These are phyloP conservation scores for Enteromius afrohamiltoni DNA, from an alignment of 2,797 vertebrate genomes.

Conservation along the genomic window DNA sequence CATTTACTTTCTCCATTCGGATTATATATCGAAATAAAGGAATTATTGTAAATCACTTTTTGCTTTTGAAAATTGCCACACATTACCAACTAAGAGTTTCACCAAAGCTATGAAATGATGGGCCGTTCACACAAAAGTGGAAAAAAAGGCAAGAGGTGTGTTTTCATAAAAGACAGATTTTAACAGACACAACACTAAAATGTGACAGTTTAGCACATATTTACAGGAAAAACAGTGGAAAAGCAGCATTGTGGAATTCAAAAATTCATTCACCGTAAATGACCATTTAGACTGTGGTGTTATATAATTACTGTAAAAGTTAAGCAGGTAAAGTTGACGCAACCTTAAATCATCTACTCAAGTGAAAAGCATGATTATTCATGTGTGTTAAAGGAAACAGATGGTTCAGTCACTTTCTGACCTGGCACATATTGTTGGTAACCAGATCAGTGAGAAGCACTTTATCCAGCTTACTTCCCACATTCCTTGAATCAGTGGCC, in stretches of 20 bases:
- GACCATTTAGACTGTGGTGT: neutral
- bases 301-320: neutral
- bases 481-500: conserved; percentile 49
- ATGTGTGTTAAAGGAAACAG: conserved; percentile 33
- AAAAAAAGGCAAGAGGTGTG: neutral
- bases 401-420: conserved; percentile 53
- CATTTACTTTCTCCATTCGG: conserved; percentile 26
- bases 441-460: conserved; percentile 51
- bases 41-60: conserved; percentile 15
- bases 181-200: neutral
- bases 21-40: conserved; percentile 37
- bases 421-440: conserved; percentile 45
- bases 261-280: neutral
- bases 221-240: neutral
- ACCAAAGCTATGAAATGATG: neutral
- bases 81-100: neutral
- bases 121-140: neutral
- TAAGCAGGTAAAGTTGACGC: neutral
- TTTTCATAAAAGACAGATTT: neutral
- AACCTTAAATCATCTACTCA: neutral
- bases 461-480: conserved; percentile 59
- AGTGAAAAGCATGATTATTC: conserved; percentile 15
- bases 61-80: neutral
- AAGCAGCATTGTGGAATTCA: neutral
- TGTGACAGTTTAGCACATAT: neutral